A percentile compares a stretch with the other conserved stretches of the same genome.
These are phyloP conservation scores for Collichthys lucidus DNA, from an alignment of 2,113 vertebrate species.

Conservation along the genomic window DNA sequence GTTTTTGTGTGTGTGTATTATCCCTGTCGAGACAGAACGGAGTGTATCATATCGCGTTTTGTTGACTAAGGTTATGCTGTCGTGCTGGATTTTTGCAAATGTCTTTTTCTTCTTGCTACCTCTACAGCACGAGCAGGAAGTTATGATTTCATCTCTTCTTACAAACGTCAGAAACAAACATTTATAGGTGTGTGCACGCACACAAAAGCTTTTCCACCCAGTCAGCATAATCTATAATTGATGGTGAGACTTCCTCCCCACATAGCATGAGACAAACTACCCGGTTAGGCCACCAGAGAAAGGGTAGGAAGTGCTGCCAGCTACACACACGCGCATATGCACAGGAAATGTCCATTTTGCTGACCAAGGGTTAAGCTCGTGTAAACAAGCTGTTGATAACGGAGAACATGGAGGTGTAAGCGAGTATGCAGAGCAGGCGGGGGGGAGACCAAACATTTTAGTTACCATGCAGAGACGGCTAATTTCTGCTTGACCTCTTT, in stretches of 20 bases:
- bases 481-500: conserved; percentile 52
- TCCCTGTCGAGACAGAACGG: background rate
- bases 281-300: conserved; percentile 34
- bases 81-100: background rate
- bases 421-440: conserved; percentile 5
- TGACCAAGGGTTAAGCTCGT: conserved; percentile 49
- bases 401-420: conserved; percentile 13
- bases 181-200: conserved; percentile 1
- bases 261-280: conserved; percentile 59
- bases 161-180: conserved; percentile 9
- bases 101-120: conserved; percentile 7
- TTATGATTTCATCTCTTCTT: background rate
- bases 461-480: conserved; percentile 14
- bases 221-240: conserved; percentile 75
- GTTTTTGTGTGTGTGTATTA: background rate
- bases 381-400: conserved; percentile 53
- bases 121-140: background rate
- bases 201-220: conserved; percentile 48
- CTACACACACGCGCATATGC: conserved; percentile 41
- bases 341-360: conserved; percentile 58
- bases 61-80: background rate
- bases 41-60: background rate
- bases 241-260: conserved; percentile 69
- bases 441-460: background rate
- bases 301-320: conserved; percentile 53